Base-by-base conservation (phyloP, 1,140 invertebrate species). In the Solenopsis fugax region DNA sequence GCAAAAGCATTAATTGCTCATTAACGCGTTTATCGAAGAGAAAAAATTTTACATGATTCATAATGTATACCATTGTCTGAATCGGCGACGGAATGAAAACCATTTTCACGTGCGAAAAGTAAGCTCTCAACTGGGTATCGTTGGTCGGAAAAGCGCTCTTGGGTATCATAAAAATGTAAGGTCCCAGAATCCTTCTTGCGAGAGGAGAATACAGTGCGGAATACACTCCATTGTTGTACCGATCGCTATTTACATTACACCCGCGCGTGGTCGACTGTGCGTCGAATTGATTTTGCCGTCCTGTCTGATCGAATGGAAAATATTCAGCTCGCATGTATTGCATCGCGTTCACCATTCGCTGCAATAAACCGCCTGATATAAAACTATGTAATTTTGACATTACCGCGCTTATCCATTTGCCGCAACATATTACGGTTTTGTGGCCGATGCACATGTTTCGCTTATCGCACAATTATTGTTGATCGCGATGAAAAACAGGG, bases 101-200 rank as follows among this genome's bases (percentile, higher is more conserved):
- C 21, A 85, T 85, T 85, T 80, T 54, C 73, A 34, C 73, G 48
- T 37, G 84, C 50, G 60, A 50, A 85, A 78, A 80, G 84, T 67
- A 80, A 85, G 73, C 62, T 76, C 58, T 56, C 84, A 45, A 65
- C 75, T 77, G 75, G 73, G 84, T 85, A 85, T 85, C 84, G 84
- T 85, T 85, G 60, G 58, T 69, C 24, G 41, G 72, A 85, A 85
- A 85, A 85, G 73, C 62, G 62, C 84, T 85, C 75, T n/a, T 65
- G 84, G 60, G 84, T 78, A 60, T 85, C 84, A 65, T 85, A 85
- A 85, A 85, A 78, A 48, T 29, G 48, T 50, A 80, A n/a, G 50
- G 37, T 67, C 21, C 60, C 18, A 80, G 73, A 52, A 84, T 77
- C 75, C 60, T 85, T 85, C 84, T 78, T 80, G 58, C 29, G n/a